Percentiles rank a stretch among this genome's conserved stretches.
phyloP scores from a whole-genome alignment of 2,888 invertebrate species.

The Julus scanicus region DNA sequence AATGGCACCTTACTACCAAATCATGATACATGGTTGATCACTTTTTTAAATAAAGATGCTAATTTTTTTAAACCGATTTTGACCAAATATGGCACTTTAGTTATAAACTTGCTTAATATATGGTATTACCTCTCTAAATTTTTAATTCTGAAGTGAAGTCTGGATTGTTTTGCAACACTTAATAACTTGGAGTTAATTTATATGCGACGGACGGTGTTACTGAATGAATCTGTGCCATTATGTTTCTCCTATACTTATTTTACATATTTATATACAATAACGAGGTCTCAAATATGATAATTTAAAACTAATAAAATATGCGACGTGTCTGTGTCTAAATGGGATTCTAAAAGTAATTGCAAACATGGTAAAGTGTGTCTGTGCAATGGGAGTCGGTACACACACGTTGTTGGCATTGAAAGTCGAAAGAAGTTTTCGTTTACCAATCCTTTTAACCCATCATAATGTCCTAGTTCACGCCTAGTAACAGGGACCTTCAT shows the following conservation, averaged over 20 bases:
- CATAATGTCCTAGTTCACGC: slow-evolving; percentile 50
- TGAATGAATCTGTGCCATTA: not conserved
- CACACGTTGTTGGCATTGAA: slow-evolving; percentile 46
- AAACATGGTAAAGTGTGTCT: not conserved
- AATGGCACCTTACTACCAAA: too few relatives aligned
- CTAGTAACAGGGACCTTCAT: slow-evolving; percentile 49
- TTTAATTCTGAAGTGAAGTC: too few relatives aligned
- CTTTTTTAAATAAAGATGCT: too few relatives aligned
- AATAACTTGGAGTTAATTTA: not conserved
- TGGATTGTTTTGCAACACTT: not conserved
- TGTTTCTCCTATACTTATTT: not conserved
- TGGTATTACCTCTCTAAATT: too few relatives aligned
- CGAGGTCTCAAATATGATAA: not conserved
- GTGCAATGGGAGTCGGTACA: not conserved
- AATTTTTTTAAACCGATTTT: too few relatives aligned
- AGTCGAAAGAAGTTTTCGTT: slow-evolving; percentile 22
- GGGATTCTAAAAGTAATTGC: not conserved
- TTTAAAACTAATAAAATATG: not conserved
- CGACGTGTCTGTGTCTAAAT: not conserved
- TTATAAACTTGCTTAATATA: not conserved
- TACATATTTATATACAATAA: not conserved
- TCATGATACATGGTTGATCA: too few relatives aligned
- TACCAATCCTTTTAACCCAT: slow-evolving; percentile 19
- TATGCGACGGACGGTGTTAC: not conserved
- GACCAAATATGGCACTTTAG: not conserved